phyloP scores from a whole-genome alignment of 92 coral and sea anemone species.

The Zoanthus solanderi region DNA sequence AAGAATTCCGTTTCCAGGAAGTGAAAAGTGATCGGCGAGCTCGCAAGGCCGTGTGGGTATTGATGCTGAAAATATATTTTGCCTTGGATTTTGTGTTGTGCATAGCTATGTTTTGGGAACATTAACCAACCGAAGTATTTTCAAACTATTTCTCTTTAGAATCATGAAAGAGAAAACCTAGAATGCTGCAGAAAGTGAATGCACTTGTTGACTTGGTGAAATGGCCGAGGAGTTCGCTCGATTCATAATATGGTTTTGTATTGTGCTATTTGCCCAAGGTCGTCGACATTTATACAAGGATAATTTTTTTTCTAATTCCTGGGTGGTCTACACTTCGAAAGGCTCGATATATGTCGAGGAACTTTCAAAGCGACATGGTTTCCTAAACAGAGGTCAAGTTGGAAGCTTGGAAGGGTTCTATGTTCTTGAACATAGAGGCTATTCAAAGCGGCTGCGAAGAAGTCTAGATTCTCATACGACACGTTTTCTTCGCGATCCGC shows the following conservation, averaged over 20 bases:
- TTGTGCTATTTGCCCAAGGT: conserved; percentile 36
- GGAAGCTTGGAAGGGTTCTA: conserved; percentile 85
- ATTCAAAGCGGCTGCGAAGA: conserved; percentile 77
- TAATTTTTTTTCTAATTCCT: conserved; percentile 83
- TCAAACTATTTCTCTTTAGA: conserved; percentile 9
- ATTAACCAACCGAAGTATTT: conserved; percentile 1
- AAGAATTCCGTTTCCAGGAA: conserved; percentile 9
- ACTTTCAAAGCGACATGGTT: conserved; percentile 85
- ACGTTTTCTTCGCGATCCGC: conserved; percentile 80
- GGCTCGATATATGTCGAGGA: conserved; percentile 88
- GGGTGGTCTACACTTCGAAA: conserved; percentile 89
- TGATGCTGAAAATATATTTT: conserved; percentile 24
- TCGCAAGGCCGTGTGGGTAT: conserved; percentile 47
- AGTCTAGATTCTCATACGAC: conserved; percentile 72
- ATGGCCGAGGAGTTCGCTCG: conserved; percentile 48
- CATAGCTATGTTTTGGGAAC: conserved; percentile 44
- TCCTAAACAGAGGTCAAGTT: conserved; percentile 83
- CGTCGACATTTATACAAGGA: conserved; percentile 31
- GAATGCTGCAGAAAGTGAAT: conserved; percentile 30
- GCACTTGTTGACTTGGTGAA: conserved; percentile 21
- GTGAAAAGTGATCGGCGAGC: conserved; percentile 34
- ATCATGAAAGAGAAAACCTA: conserved; percentile 35
- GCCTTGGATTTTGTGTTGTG: not conserved
- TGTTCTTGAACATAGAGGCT: conserved; percentile 81
- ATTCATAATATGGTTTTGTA: conserved; percentile 33